A percentile compares a stretch with the other conserved stretches of the same genome.
Evolutionary conservation across 2,888 invertebrate genomes (phyloP).

Genomic region (Drosophila kambysellisi): DNA sequence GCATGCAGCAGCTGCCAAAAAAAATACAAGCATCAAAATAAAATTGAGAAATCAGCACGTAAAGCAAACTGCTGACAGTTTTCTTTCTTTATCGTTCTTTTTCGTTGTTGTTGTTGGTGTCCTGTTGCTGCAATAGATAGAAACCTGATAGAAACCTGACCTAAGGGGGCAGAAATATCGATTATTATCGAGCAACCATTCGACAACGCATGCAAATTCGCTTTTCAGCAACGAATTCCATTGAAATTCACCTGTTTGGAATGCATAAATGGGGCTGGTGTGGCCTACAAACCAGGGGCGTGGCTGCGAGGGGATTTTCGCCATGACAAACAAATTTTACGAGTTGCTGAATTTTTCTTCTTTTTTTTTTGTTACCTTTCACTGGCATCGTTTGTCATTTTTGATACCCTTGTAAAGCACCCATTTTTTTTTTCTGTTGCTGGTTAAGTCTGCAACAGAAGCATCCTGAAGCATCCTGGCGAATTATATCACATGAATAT

Average conservation of each 20-base stretch:
- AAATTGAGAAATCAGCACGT: slow-evolving; percentile 44
- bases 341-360: slow-evolving; percentile 19
- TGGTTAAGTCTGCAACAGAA: background rate
- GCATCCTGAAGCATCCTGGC: background rate
- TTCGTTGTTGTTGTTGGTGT: background rate
- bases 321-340: slow-evolving; percentile 34
- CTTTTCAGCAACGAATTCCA: slow-evolving; percentile 25
- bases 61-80: slow-evolving; percentile 43
- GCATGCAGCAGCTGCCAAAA: slow-evolving; percentile 11
- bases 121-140: slow-evolving; percentile 19
- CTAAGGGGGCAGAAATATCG: slow-evolving; percentile 33
- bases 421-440: background rate
- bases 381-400: slow-evolving; percentile 26
- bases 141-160: background rate
- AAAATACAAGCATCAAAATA: background rate
- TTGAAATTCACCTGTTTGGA: slow-evolving; percentile 34
- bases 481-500: background rate
- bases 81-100: slow-evolving; percentile 10
- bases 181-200: slow-evolving; percentile 42
- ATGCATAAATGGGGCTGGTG: background rate
- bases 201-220: slow-evolving; percentile 34
- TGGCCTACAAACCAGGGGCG: background rate
- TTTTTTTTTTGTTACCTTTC: slow-evolving; percentile 9
- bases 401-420: background rate
- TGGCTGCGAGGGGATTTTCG: background rate